phyloP scores from a whole-genome alignment of 2,113 vertebrate genomes.

The Lycocorax pyrrhopterus region DNA sequence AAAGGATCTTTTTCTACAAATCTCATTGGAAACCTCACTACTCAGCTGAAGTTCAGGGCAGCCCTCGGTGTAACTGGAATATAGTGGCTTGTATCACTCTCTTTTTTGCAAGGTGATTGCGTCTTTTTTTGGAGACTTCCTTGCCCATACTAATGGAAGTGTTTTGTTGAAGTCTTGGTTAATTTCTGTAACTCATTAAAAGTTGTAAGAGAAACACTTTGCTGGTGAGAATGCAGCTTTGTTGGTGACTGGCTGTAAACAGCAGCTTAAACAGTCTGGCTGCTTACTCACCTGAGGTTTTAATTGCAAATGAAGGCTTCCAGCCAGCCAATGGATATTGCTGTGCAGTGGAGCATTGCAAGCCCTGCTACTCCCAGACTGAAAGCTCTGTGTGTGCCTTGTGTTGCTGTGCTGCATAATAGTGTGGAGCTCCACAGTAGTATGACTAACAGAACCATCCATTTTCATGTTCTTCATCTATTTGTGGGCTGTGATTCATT shows the following conservation, averaged over 20 bases:
- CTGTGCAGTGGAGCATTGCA: background rate
- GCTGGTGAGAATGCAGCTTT: background rate
- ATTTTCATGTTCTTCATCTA: background rate
- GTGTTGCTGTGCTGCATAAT: background rate
- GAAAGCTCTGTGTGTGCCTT: background rate
- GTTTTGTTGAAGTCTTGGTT: background rate
- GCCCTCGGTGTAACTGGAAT: background rate
- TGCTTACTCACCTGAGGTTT: background rate
- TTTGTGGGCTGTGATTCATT: slow-evolving; percentile 14
- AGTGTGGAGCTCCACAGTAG: background rate
- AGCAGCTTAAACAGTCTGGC: background rate
- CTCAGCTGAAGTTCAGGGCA: background rate
- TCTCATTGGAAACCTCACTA: background rate
- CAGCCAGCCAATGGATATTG: background rate
- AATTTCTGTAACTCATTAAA: background rate
- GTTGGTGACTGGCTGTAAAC: background rate
- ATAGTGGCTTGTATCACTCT: background rate
- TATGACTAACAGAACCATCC: background rate
- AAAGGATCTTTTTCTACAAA: background rate
- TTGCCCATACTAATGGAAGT: background rate
- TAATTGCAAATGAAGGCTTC: background rate
- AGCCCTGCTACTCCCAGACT: background rate
- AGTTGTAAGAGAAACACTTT: background rate
- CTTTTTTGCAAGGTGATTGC: background rate
- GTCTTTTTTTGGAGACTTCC: background rate